These are phyloP conservation scores for Chromoteleia sp. DNA, from an alignment of 2,888 invertebrate genomes.

Conservation along the genomic window DNA sequence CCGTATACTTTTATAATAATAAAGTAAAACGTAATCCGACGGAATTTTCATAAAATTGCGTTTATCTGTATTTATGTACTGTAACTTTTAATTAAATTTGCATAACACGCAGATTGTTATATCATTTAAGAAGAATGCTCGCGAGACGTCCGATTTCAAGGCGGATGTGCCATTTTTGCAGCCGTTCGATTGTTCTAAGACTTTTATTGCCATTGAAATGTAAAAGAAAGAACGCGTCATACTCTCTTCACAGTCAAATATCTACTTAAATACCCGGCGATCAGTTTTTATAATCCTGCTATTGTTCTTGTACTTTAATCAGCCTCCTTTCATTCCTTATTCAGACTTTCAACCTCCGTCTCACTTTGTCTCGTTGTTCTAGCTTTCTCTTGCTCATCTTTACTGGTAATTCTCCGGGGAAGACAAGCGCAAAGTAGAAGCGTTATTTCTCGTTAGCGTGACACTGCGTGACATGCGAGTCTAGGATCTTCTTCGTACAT, in stretches of 20 bases:
- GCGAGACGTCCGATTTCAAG: slow-evolving; percentile 31
- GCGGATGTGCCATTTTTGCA: slow-evolving; percentile 50
- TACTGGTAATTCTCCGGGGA: slow-evolving; percentile 63
- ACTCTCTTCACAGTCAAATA: slow-evolving; percentile 59
- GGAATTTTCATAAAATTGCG: slow-evolving; percentile 15
- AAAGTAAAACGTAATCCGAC: slow-evolving; percentile 12
- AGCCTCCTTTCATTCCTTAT: slow-evolving; percentile 66
- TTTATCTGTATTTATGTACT: slow-evolving; percentile 29
- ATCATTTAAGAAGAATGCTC: slow-evolving; percentile 18
- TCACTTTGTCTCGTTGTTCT: slow-evolving; percentile 50
- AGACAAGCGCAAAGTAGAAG: slow-evolving; percentile 69
- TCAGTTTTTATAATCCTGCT: slow-evolving; percentile 65
- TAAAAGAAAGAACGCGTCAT: slow-evolving; percentile 58
- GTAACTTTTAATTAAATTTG: slow-evolving; percentile 56
- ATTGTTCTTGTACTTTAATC: slow-evolving; percentile 64
- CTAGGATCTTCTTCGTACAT: slow-evolving; percentile 60
- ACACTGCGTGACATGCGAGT: slow-evolving; percentile 68
- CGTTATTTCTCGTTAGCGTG: slow-evolving; percentile 70
- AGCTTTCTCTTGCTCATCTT: slow-evolving; percentile 66
- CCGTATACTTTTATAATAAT: slow-evolving; percentile 3
- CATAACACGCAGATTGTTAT: slow-evolving; percentile 44
- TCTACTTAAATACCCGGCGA: slow-evolving; percentile 61
- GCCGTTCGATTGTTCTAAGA: slow-evolving; percentile 53
- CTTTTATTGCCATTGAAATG: slow-evolving; percentile 44
- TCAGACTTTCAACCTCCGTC: slow-evolving; percentile 58